Base-by-base conservation (phyloP, 2,797 vertebrate genomes). In the Podarcis lilfordi region DNA sequence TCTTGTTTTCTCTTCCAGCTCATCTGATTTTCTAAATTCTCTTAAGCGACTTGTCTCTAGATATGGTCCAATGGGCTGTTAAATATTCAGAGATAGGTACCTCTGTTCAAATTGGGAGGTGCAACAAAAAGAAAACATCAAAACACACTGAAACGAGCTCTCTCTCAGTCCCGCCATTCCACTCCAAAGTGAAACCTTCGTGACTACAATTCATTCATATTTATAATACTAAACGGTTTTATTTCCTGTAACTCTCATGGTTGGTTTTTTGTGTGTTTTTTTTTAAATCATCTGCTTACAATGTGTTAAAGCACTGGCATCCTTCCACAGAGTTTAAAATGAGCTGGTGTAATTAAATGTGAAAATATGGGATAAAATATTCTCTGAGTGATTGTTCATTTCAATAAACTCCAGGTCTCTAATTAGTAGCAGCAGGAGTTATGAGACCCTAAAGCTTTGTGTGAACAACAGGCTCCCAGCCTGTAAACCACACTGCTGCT, bases 1-100 rank as follows among this genome's bases (percentile, higher is more conserved):
- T 25, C 25, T 59, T 80, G 10, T 80, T 74, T 61, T 61, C 40
- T 81, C 27, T 79, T 4, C 25, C 29, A 8, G 3, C 23, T 77
- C 78, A 86, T 76, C 9, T 79, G 85, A 86, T 89, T 89, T 91
- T 1, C 50, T 55, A 90, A 95, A 83, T 1, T 40, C 43, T 93
- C 11, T 84, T 27, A 59, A 71, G 35, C 45, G 88, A 89, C 27
- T 40, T 74, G 84, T 83, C 82, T 59, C 32, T 66, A 64, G 80
- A 86, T 84, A 85, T 81, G 43, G 87, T 84, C 72, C 84, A 93
- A 94, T 25, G 3, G 64, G 82, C 77, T 82, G 92, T 91, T 93
- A 93, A 93, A 93, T 80, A 95, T 91, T 90, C 50, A 1, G 92
- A 93, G 90, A 72, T 50, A 80, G 80, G 83, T 80, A 89, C 6